Evolutionary conservation across 2,113 vertebrate genomes (phyloP).

Genomic region (Ciconia stormi): DNA sequence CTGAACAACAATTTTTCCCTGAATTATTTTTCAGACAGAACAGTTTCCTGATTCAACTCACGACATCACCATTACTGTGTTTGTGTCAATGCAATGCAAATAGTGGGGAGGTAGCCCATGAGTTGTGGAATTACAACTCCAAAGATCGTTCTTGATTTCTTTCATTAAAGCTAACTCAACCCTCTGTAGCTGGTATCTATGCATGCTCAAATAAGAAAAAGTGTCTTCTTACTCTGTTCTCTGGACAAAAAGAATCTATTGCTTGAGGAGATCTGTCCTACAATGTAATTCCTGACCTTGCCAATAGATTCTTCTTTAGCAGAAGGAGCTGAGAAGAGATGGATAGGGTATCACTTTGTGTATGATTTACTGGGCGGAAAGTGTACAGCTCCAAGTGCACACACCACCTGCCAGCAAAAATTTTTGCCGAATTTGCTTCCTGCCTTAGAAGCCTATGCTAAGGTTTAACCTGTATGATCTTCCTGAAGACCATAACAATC

Average conservation of each 20-base stretch:
- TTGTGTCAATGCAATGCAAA: neutral
- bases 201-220: neutral
- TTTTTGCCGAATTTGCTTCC: neutral
- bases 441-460: neutral
- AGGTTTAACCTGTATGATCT: neutral
- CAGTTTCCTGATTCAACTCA: neutral
- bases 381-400: neutral
- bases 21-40: neutral
- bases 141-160: neutral
- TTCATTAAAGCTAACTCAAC: neutral
- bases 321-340: neutral
- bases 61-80: neutral
- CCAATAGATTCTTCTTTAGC: neutral
- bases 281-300: neutral
- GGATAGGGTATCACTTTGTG: neutral
- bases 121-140: neutral
- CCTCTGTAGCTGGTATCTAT: neutral
- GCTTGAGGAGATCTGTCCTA: neutral
- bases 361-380: neutral
- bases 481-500: neutral
- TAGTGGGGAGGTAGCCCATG: neutral
- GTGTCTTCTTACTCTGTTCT: neutral
- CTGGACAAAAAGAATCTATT: neutral
- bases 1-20: neutral
- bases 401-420: neutral